Percentiles rank a stretch among this genome's conserved stretches.
phyloP scores from a whole-genome alignment of 64 coral and sea anemone species.

The Hydrozoanthus tunicans region DNA sequence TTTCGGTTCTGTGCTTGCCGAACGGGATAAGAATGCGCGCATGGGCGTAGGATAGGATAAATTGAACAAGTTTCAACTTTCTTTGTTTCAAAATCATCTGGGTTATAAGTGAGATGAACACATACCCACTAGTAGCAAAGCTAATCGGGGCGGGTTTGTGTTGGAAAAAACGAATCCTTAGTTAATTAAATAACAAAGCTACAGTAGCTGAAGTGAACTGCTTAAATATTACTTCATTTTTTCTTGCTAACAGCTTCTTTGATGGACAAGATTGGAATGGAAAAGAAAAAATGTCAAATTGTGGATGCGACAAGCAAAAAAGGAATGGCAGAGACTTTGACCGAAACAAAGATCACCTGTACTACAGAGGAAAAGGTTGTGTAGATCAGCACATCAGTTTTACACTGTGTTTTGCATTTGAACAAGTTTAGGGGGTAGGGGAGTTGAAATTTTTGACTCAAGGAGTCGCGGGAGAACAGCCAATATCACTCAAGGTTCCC shows the following conservation, averaged over 20 bases:
- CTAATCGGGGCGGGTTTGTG: too few species aligned
- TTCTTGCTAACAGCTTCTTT: conserved; percentile 59
- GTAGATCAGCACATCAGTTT: background rate
- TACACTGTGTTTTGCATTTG: background rate
- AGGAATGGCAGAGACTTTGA: conserved; percentile 79
- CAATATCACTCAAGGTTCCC: background rate
- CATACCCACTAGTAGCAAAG: too few species aligned
- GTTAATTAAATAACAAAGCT: too few species aligned
- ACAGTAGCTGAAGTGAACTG: background rate
- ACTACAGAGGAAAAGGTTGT: conserved; percentile 88
- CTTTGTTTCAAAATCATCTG: too few species aligned
- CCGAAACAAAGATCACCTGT: conserved; percentile 90
- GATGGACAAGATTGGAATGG: conserved; percentile 85
- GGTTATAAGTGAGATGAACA: too few species aligned
- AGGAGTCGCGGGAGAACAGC: background rate
- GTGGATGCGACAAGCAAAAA: conserved; percentile 85
- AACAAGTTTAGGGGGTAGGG: too few species aligned
- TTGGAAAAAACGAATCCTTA: too few species aligned
- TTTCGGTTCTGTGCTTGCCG: too few species aligned
- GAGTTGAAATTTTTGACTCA: too few species aligned
- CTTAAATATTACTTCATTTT: background rate
- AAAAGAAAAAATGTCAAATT: conserved; percentile 78
- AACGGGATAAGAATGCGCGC: too few species aligned
- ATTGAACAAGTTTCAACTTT: too few species aligned
- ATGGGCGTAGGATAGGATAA: too few species aligned